Percentiles rank a stretch among this genome's conserved stretches.
These are phyloP conservation scores for Chaetodon trifasciatus DNA, from an alignment of 2,797 vertebrate species.

Conservation along the genomic window DNA sequence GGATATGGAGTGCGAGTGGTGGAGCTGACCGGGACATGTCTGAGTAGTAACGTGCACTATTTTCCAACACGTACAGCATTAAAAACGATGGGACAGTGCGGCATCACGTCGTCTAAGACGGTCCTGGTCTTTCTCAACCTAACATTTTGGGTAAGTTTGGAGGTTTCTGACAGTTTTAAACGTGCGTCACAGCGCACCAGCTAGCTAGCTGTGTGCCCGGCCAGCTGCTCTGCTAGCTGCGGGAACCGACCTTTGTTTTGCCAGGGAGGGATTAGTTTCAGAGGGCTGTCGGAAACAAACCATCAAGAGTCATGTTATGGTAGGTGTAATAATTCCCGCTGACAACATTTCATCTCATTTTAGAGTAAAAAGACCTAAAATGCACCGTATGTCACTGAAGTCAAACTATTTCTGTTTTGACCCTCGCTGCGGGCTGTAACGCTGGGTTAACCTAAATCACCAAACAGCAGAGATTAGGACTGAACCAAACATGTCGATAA, in stretches of 20 bases:
- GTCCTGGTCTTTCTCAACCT: constrained; percentile 96
- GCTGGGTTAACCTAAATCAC: background rate
- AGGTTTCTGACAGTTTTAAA: constrained; percentile 35
- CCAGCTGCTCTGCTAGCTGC: constrained; percentile 44
- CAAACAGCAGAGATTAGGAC: background rate
- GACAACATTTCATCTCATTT: background rate
- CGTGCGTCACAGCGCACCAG: constrained; percentile 69
- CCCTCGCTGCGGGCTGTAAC: too few relatives aligned
- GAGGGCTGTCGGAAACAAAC: background rate
- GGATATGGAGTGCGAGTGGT: constrained; percentile 38
- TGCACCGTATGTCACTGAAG: background rate
- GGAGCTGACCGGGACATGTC: constrained; percentile 53
- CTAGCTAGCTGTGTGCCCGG: constrained; percentile 6
- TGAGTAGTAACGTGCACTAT: constrained; percentile 39
- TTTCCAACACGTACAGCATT: constrained; percentile 12
- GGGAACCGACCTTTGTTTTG: constrained; percentile 35
- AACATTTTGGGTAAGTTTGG: constrained; percentile 93
- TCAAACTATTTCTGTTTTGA: background rate
- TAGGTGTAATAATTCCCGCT: too few relatives aligned
- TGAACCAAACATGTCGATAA: background rate
- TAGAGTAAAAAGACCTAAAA: fast-evolving
- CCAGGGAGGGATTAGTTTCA: constrained; percentile 11
- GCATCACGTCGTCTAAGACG: constrained; percentile 96
- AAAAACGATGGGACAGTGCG: constrained; percentile 92
- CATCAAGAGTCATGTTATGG: background rate